These are phyloP conservation scores for Phymatocera aterrima DNA, from an alignment of 2,888 invertebrate genomes.

Conservation along the genomic window DNA sequence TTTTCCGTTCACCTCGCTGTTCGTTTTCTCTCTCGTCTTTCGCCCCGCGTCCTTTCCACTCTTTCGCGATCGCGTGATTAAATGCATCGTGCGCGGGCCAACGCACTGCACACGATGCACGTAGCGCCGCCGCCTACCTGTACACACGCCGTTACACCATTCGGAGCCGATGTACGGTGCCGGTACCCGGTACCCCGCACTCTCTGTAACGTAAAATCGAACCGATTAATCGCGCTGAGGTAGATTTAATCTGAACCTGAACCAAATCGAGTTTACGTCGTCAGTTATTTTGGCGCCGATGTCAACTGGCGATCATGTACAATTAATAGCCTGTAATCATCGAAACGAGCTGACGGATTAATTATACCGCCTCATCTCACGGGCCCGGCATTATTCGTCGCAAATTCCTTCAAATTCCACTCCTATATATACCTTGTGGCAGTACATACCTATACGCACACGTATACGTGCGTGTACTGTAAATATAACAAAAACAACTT, in stretches of 20 bases:
- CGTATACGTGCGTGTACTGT: too few species aligned
- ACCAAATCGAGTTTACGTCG: conserved; percentile 15
- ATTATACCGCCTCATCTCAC: background rate
- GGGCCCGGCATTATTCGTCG: background rate
- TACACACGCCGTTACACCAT: background rate
- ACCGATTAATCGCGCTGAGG: conserved; percentile 19
- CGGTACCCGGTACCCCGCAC: too few species aligned
- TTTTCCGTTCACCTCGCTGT: background rate
- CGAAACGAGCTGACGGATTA: background rate
- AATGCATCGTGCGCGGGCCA: background rate
- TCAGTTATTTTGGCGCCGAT: conserved; percentile 15
- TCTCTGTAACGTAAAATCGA: background rate
- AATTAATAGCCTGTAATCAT: background rate
- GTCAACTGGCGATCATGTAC: background rate
- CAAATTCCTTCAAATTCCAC: too few species aligned
- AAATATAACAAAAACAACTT: too few species aligned
- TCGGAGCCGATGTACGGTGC: too few species aligned
- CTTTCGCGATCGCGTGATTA: conserved; percentile 10
- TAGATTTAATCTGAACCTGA: conserved; percentile 14
- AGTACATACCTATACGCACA: too few species aligned
- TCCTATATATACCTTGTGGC: too few species aligned
- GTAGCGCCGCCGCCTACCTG: background rate
- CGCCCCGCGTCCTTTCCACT: background rate
- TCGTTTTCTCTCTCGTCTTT: background rate
- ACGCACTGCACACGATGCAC: background rate